Evolutionary conservation across 2,113 vertebrate species (phyloP).

Genomic region (Lepisosteus osseus): DNA sequence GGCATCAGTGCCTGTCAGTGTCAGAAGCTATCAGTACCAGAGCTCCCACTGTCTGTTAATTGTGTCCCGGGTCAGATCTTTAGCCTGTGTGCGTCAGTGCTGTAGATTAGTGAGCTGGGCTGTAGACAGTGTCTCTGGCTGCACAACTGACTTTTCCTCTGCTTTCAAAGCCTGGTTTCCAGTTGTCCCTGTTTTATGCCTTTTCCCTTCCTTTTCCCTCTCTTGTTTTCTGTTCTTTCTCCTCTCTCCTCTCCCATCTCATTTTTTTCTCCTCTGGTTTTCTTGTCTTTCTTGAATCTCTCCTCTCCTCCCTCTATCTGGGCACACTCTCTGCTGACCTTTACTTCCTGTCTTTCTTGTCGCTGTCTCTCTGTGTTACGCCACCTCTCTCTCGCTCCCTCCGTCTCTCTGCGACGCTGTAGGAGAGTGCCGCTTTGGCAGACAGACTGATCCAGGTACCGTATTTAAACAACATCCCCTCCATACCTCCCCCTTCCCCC

Average conservation of each 20-base stretch:
- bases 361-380: slow-evolving; percentile 39
- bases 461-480: slow-evolving; percentile 47
- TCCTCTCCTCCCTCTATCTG: slow-evolving; percentile 3
- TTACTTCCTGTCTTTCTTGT: slow-evolving; percentile 7
- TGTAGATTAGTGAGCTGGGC: too few relatives aligned
- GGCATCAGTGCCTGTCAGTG: too few relatives aligned
- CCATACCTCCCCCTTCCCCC: slow-evolving; percentile 20
- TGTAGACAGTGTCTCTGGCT: too few relatives aligned
- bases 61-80: too few relatives aligned
- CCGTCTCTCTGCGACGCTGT: slow-evolving; percentile 42
- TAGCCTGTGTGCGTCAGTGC: too few relatives aligned
- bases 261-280: slow-evolving; percentile 6
- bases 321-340: background rate
- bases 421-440: slow-evolving; percentile 96
- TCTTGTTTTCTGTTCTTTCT: slow-evolving; percentile 30
- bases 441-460: slow-evolving; percentile 96
- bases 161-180: background rate
- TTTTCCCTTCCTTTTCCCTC: background rate
- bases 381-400: slow-evolving; percentile 46
- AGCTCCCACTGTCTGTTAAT: too few relatives aligned
- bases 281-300: slow-evolving; percentile 23
- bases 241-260: slow-evolving; percentile 25
- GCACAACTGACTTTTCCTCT: background rate
- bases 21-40: too few relatives aligned
- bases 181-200: slow-evolving; percentile 5